Evolutionary conservation across 2,888 invertebrate species (phyloP), one percentile per base, ranked within the genome.

Genomic region (Dicroscelio sp.): DNA sequence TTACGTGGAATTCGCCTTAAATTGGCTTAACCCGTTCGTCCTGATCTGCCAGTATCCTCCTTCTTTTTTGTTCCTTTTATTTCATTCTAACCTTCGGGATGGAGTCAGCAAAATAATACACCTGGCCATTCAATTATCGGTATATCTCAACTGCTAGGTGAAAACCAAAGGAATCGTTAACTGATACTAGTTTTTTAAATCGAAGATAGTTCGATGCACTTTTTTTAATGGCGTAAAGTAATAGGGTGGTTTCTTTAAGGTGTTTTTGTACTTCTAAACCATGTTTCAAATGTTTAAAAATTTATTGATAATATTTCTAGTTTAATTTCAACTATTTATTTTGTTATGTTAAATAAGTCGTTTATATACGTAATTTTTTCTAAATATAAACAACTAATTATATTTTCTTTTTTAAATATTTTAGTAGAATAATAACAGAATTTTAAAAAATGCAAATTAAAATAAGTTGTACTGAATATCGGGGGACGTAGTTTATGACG

Each of bases 61-160:
- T 69, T 55, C 75, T 25, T 71, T 30, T 31, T 75, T 67, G 58
- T 67, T 60, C 31, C 79, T 73, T 86, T 79, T 79, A 33, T 84
- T 84, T 80, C 85, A 30, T 88, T 79, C 63, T 78, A 84, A 75
- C 83, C 73, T 87, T 31, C 52, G 82, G 78, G 79, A 79, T 67
- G 78, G 82, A 92, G 75, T 92, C 82, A 84, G 86, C 87, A 85
- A 71, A 92, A 85, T 83, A 92, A 83, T 78, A 92, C 92, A 88
- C 92, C 90, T 88, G 87, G 87, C 79, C 83, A 79, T 92, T 92
- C 90, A 90, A 92, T 92, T 90, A 92, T 88, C 82, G 89, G 82
- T 76, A 78, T 83, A 83, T 86, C 83, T 86, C 80, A 82, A 87
- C 87, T 75, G 60, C 76, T 87, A 67, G 86, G 86, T 80, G 48